Evolutionary conservation across 2,113 vertebrate species (phyloP).

Genomic region (Gulo gulo): DNA sequence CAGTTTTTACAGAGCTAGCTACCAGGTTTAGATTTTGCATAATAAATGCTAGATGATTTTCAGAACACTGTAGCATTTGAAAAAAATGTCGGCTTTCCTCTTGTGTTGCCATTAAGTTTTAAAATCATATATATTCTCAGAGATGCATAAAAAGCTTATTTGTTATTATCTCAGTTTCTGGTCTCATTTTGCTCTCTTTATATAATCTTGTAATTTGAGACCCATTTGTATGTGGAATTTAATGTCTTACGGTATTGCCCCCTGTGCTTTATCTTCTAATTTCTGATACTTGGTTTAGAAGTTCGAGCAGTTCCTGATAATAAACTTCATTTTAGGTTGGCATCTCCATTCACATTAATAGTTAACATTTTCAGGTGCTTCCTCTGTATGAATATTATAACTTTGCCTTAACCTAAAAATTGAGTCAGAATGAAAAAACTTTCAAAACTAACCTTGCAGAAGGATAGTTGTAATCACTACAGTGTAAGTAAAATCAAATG

Average conservation of each 20-base stretch:
- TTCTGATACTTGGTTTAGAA: neutral
- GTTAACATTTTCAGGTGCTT: conserved; percentile 13
- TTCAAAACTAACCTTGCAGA: neutral
- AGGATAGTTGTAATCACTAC: neutral
- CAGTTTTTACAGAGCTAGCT: neutral
- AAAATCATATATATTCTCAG: neutral
- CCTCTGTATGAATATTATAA: neutral
- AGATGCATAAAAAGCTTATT: neutral
- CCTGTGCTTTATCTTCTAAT: neutral
- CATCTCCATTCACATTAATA: neutral
- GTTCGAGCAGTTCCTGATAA: neutral
- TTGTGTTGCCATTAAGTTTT: neutral
- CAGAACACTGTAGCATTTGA: neutral
- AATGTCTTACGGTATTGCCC: neutral
- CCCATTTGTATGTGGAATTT: neutral
- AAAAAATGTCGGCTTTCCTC: neutral
- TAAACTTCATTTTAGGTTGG: neutral
- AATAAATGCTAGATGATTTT: neutral
- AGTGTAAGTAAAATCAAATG: conserved; percentile 33
- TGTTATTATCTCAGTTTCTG: conserved; percentile 10
- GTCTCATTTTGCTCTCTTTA: neutral
- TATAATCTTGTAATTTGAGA: neutral
- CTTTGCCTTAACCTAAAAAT: neutral
- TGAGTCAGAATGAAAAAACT: neutral
- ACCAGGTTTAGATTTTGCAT: neutral